These are phyloP conservation scores for Pseudois nayaur DNA, from an alignment of 2,113 vertebrate species.

Conservation along the genomic window DNA sequence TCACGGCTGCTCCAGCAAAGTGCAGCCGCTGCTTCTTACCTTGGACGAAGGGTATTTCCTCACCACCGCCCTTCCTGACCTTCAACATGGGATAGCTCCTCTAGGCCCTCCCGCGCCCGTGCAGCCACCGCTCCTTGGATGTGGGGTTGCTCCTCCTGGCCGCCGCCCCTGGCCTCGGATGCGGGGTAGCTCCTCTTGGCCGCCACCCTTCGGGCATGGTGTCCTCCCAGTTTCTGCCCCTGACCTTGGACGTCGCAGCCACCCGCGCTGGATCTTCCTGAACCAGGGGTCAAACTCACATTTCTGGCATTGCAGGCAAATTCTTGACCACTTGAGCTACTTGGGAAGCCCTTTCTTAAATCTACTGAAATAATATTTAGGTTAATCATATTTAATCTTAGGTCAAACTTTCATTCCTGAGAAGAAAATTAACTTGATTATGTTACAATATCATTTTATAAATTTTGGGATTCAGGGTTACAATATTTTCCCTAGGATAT, in stretches of 20 bases:
- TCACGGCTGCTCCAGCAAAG: no score
- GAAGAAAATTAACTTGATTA: background rate
- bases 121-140: no score
- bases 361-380: background rate
- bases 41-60: no score
- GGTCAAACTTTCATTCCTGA: background rate
- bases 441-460: background rate
- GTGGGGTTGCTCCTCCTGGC: no score
- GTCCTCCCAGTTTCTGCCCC: no score
- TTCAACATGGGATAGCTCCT: no score
- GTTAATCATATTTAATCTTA: background rate
- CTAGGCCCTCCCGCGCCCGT: accelerated
- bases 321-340: background rate
- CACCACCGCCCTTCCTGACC: accelerated
- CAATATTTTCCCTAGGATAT: background rate
- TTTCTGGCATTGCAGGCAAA: background rate
- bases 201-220: accelerated
- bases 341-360: background rate
- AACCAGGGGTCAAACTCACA: background rate
- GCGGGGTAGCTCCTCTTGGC: no score
- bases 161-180: accelerated
- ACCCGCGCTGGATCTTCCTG: background rate
- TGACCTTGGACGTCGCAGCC: no score
- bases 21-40: no score
- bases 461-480: background rate